phyloP scores from a whole-genome alignment of 2,113 vertebrate genomes.

The Nipponia nippon region DNA sequence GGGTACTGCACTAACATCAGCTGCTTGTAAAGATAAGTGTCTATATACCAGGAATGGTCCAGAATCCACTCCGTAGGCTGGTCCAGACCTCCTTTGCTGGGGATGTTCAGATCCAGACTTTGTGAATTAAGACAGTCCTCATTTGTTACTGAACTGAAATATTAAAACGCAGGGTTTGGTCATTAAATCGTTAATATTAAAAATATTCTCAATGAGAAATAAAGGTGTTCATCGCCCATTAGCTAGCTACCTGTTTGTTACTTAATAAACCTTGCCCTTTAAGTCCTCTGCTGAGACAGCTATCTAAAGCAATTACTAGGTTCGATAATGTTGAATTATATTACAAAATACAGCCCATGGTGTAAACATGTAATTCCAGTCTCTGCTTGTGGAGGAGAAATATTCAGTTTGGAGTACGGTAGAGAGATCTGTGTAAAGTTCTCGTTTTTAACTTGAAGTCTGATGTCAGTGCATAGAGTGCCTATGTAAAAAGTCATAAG shows the following conservation, averaged over 20 bases:
- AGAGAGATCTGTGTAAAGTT: not conserved
- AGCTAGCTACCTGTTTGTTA: not conserved
- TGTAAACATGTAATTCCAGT: not conserved
- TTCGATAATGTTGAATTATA: not conserved
- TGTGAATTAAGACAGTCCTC: not conserved
- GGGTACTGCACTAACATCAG: not conserved
- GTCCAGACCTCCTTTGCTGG: not conserved
- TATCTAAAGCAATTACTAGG: not conserved
- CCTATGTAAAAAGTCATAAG: not conserved
- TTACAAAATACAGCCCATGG: not conserved
- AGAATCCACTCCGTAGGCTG: not conserved
- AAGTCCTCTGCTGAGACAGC: not conserved
- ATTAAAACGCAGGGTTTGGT: not conserved
- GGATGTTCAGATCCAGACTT: not conserved
- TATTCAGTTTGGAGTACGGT: accelerated
- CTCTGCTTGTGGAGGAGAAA: not conserved
- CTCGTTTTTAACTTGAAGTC: not conserved
- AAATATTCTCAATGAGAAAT: not conserved
- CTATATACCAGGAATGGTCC: not conserved
- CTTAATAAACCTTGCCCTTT: not conserved
- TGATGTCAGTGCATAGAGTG: not conserved
- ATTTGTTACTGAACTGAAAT: not conserved
- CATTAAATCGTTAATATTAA: not conserved
- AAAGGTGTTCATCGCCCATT: not conserved
- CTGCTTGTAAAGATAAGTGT: not conserved